Evolutionary conservation across 2,888 invertebrate genomes (phyloP), one percentile per base, ranked within the genome.

Genomic region (Drosophila kuntzei): DNA sequence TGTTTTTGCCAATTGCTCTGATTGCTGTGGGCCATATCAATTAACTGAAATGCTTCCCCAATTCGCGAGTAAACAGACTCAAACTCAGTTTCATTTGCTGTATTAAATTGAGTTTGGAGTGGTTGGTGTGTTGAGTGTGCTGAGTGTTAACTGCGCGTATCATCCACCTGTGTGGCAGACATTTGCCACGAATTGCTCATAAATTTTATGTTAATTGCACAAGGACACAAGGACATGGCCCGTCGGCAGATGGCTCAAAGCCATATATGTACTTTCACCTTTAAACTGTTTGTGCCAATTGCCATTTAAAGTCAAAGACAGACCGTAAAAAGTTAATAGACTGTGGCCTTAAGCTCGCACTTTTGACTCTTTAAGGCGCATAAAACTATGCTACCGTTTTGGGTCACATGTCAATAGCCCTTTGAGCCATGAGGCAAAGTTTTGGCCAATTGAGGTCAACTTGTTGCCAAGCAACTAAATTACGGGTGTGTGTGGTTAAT

Each of bases 151-250:
- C 29, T 53, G 57, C 36, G 51, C 18, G 50, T 34, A 50, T 43
- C 54, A 55, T 59, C 41, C 78, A 77, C 64, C 71, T 84, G 71
- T 65, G 71, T 7, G 41, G 41, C 64, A 61, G 72, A 67, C 76
- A 73, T 67, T 78, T 71, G 39, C 37, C 65, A 43, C 18, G 58
- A 74, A 85, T 79, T 64, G 83, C 71, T 62, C 89, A 76, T 88
- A 82, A 76, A 89, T 85, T 79, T 69, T 25, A 79, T 82, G 86
- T 74, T 85, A 82, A 88, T 85, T 82, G 80, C 51, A 12, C 47
- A 16, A 71, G 63, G 53, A 78, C 71, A 71, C 60, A 36, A 37
- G 32, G 32, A 55, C 20, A 29, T 46, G 27, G 53, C 6, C 62
- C 32, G 47, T 11, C 29, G 49, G 41, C 79, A 79, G 46, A 49